Conservation (phyloP, 2,888 invertebrate species). For the Agriopis leucophaearia region DNA sequence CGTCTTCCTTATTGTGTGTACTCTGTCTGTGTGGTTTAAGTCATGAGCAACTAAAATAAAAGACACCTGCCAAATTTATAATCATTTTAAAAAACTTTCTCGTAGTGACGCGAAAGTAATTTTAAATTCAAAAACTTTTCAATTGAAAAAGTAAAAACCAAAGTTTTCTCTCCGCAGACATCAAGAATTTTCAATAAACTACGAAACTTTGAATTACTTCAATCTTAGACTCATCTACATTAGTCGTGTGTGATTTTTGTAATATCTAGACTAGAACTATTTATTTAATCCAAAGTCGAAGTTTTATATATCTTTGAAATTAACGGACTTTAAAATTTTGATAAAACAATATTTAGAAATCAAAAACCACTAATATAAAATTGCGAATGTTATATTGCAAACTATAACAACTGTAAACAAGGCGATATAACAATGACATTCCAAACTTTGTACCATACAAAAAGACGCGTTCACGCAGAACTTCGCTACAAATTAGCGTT, state of each 20-base stretch:
- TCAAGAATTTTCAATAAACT: conserved; percentile 24
- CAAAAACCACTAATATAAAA: too few relatives aligned
- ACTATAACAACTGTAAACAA: not conserved
- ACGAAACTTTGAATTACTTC: conserved; percentile 2
- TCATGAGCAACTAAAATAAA: conserved; percentile 24
- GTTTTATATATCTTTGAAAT: too few relatives aligned
- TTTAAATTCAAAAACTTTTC: conserved; percentile 27
- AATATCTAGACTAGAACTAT: too few relatives aligned
- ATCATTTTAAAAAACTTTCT: conserved; percentile 1
- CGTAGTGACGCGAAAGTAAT: conserved; percentile 10
- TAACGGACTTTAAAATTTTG: too few relatives aligned
- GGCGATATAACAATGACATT: not conserved
- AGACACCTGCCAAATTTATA: not conserved
- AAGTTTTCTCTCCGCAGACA: conserved; percentile 19
- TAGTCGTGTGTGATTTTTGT: not conserved
- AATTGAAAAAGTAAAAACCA: conserved; percentile 25
- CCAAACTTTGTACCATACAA: conserved; percentile 25
- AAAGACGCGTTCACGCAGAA: conserved; percentile 47
- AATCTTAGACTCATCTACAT: conserved; percentile 1
- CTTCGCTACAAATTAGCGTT: conserved; percentile 50
- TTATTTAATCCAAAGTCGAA: too few relatives aligned
- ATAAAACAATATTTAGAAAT: not conserved
- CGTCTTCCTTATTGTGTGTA: conserved; percentile 74
- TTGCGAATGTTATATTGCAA: not conserved
- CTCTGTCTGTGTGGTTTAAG: conserved; percentile 55